Conservation (phyloP, 2,113 vertebrate species). For the Serinus canaria region DNA sequence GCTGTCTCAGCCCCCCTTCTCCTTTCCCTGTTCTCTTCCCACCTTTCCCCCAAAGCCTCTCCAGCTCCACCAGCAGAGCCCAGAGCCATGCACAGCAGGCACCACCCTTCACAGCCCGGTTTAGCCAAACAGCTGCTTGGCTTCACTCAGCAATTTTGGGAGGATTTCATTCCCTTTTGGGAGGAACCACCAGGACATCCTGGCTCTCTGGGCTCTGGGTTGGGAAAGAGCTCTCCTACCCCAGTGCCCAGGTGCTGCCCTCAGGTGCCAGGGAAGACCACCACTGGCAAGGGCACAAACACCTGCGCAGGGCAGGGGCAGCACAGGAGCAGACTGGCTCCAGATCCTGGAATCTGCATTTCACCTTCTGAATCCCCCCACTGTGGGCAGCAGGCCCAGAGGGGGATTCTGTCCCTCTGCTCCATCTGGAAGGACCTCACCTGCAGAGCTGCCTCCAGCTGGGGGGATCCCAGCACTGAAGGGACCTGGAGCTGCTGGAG, state of each 20-base stretch:
- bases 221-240: background rate
- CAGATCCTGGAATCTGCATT: background rate
- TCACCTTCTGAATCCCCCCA: background rate
- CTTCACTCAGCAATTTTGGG: background rate
- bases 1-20: background rate
- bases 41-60: background rate
- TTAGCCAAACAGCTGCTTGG: background rate
- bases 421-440: background rate
- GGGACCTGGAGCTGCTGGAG: rapidly evolving
- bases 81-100: background rate
- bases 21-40: background rate
- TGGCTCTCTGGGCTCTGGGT: rapidly evolving
- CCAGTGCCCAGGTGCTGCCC: background rate
- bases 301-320: background rate
- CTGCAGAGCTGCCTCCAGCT: background rate
- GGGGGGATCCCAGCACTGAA: background rate
- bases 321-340: background rate
- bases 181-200: background rate
- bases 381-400: background rate
- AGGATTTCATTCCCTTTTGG: background rate
- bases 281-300: background rate
- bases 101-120: background rate
- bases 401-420: background rate
- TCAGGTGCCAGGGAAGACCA: background rate
- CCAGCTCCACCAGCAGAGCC: background rate